phyloP scores from a whole-genome alignment of 1,140 invertebrate genomes.

The Lepidotrigona ventralis region DNA sequence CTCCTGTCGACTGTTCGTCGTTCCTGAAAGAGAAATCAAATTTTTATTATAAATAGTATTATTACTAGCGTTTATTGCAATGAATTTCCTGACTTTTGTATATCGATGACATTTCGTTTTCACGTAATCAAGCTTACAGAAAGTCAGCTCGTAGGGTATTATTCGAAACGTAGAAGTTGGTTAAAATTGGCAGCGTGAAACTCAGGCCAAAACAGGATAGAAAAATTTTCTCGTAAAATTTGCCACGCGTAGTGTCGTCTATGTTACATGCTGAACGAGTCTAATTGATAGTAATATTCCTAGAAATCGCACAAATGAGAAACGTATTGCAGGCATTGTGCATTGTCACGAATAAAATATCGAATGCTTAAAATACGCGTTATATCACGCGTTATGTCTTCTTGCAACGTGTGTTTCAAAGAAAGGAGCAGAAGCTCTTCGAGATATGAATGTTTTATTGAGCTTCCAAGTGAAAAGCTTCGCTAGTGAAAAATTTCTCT shows the following conservation, averaged over 20 bases:
- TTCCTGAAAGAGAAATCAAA: no score
- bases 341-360: background rate
- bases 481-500: no score
- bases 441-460: no score
- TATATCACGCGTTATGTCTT: no score
- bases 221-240: no score
- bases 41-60: no score
- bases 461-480: no score
- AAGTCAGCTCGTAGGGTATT: background rate
- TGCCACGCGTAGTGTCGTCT: background rate
- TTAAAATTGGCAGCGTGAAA: background rate
- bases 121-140: background rate
- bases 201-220: background rate
- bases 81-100: no score
- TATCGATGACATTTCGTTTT: background rate
- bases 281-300: conserved; percentile 10
- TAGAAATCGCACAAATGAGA: background rate
- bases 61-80: no score
- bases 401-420: no score
- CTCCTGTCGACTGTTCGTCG: no score
- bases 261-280: background rate
- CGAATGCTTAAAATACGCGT: background rate
- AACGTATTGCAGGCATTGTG: background rate
- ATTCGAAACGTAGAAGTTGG: background rate
- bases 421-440: no score